Evolutionary conservation across 2,797 vertebrate genomes (phyloP).

Genomic region (Anomalospiza imberbis): DNA sequence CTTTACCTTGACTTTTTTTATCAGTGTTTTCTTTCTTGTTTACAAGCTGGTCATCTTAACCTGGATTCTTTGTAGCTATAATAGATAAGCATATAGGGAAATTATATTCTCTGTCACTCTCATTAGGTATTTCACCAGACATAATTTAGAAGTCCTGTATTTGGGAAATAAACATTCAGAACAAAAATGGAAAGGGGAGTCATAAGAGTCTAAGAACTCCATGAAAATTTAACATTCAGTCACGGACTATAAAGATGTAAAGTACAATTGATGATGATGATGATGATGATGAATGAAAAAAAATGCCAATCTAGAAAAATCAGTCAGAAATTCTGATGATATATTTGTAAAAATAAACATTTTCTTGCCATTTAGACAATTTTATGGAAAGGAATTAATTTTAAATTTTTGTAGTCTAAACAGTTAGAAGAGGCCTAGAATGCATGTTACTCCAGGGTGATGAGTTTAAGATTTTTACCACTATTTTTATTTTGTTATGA

Average conservation of each 20-base stretch:
- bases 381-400: background rate
- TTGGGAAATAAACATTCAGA: constrained; percentile 38
- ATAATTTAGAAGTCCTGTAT: background rate
- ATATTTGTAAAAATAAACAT: background rate
- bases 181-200: background rate
- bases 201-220: background rate
- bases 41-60: background rate
- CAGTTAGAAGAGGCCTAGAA: background rate
- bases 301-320: background rate
- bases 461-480: background rate
- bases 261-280: background rate
- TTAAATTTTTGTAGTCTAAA: background rate
- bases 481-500: background rate
- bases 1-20: background rate
- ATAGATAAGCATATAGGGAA: background rate
- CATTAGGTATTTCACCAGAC: constrained; percentile 5
- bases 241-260: constrained; percentile 24
- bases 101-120: background rate
- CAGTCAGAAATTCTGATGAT: background rate
- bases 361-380: background rate
- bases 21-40: background rate
- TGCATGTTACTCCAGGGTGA: background rate
- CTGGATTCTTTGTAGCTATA: background rate
- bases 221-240: constrained; percentile 22
- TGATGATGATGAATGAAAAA: background rate